These are phyloP conservation scores for Nymphalis polychloros DNA, from an alignment of 2,888 invertebrate species.

Conservation along the genomic window DNA sequence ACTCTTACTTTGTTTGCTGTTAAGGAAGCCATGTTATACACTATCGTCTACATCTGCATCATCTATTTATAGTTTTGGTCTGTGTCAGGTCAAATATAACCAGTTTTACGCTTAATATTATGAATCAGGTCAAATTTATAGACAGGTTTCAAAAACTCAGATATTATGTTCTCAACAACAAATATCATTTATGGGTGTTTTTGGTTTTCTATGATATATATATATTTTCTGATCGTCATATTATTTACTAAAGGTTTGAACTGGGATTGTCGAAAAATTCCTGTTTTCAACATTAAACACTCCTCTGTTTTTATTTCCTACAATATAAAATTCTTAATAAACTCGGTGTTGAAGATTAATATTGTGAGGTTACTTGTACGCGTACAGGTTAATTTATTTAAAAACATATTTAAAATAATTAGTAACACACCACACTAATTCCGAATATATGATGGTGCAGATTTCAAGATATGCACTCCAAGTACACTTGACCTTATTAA, in stretches of 20 bases:
- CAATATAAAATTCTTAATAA: no score
- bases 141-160: background rate
- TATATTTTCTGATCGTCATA: background rate
- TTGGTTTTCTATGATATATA: background rate
- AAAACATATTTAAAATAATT: no score
- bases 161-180: background rate
- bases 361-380: no score
- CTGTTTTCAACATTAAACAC: no score
- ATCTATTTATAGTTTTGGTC: slow-evolving; percentile 4
- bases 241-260: no score
- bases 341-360: no score
- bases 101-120: slow-evolving; percentile 3
- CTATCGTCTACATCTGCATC: background rate
- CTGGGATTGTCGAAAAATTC: no score
- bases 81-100: slow-evolving; percentile 4
- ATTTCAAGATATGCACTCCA: background rate
- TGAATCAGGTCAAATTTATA: background rate
- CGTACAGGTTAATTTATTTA: no score
- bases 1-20: no score
- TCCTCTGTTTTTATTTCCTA: no score
- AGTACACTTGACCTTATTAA: background rate
- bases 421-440: no score
- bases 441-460: background rate
- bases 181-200: background rate
- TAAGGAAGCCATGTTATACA: background rate